Conservation (phyloP, 2,113 vertebrate species). For the Boleophthalmus pectinirostris region DNA sequence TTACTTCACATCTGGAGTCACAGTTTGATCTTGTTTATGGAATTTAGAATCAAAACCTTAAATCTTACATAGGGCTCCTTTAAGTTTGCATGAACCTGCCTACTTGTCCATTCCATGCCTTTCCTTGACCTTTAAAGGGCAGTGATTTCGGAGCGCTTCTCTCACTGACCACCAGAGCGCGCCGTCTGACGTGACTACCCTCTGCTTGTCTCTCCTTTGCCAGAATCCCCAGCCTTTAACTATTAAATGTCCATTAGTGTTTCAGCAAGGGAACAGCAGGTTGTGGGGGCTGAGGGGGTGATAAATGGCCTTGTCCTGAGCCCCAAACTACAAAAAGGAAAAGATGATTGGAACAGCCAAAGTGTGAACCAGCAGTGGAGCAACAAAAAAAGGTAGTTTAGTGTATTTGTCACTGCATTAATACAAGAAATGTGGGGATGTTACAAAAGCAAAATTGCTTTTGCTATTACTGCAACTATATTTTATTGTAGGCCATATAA, state of each 20-base stretch:
- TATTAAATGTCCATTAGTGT: slow-evolving; percentile 22
- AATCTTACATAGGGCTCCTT: too few relatives aligned
- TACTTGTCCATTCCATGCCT: not conserved
- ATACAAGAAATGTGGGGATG: not conserved
- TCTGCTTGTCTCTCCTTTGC: slow-evolving; percentile 9
- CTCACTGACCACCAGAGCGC: slow-evolving; percentile 58
- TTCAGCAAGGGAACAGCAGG: slow-evolving; percentile 4
- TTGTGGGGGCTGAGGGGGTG: not conserved
- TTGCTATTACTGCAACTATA: not conserved
- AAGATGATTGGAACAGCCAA: slow-evolving; percentile 12
- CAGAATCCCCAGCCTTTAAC: slow-evolving; percentile 23
- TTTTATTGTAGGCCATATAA: too few relatives aligned
- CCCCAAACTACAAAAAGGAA: not conserved
- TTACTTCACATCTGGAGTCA: too few relatives aligned
- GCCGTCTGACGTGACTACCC: slow-evolving; percentile 48
- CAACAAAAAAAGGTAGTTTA: not conserved
- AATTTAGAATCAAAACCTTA: too few relatives aligned
- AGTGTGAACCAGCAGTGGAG: not conserved
- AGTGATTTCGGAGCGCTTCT: slow-evolving; percentile 2
- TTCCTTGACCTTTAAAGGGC: not conserved
- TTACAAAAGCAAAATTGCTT: not conserved
- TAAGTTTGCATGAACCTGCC: not conserved
- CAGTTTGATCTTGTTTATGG: too few relatives aligned
- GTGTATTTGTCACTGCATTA: not conserved
- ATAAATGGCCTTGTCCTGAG: slow-evolving; percentile 7